These are phyloP conservation scores for Cryptus armator DNA, from an alignment of 2,888 invertebrate genomes.

Conservation along the genomic window DNA sequence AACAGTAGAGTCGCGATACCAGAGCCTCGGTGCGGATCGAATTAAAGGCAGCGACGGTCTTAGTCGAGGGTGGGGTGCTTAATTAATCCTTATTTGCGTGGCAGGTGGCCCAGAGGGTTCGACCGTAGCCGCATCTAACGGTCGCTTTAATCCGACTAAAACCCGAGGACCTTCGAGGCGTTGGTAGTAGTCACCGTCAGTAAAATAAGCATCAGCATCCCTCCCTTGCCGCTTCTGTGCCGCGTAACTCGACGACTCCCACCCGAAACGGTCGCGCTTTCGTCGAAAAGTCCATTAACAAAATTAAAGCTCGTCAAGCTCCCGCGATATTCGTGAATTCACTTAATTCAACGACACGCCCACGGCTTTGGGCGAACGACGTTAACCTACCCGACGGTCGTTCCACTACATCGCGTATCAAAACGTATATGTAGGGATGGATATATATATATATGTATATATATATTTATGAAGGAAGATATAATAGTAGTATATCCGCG, in stretches of 20 bases:
- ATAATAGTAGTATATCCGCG: constrained; percentile 31
- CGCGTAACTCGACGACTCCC: constrained; percentile 46
- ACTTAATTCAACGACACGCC: constrained; percentile 61
- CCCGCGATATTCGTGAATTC: constrained; percentile 62
- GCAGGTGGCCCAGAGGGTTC: constrained; percentile 69
- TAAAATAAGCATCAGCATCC: constrained; percentile 8
- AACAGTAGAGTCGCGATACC: constrained; percentile 57
- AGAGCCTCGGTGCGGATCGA: constrained; percentile 70
- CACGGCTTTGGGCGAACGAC: constrained; percentile 45
- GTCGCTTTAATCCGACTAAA: constrained; percentile 73
- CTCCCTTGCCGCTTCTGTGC: constrained; percentile 7
- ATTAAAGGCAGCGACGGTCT: constrained; percentile 69
- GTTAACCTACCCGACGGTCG: constrained; percentile 36
- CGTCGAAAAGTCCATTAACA: constrained; percentile 76
- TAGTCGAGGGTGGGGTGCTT: constrained; percentile 62
- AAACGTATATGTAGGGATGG: constrained; percentile 1
- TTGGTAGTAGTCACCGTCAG: constrained; percentile 24
- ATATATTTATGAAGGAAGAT: constrained; percentile 1
- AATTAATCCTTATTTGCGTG: constrained; percentile 78
- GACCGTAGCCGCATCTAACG: constrained; percentile 65
- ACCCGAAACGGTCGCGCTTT: constrained; percentile 18
- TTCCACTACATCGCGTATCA: constrained; percentile 12
- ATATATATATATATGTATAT: constrained; percentile 17
- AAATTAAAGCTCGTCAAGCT: constrained; percentile 73
- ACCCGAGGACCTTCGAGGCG: constrained; percentile 53